A percentile compares a stretch with the other conserved stretches of the same genome.
Evolutionary conservation across 2,888 invertebrate species (phyloP).

Genomic region (Clivina fossor): DNA sequence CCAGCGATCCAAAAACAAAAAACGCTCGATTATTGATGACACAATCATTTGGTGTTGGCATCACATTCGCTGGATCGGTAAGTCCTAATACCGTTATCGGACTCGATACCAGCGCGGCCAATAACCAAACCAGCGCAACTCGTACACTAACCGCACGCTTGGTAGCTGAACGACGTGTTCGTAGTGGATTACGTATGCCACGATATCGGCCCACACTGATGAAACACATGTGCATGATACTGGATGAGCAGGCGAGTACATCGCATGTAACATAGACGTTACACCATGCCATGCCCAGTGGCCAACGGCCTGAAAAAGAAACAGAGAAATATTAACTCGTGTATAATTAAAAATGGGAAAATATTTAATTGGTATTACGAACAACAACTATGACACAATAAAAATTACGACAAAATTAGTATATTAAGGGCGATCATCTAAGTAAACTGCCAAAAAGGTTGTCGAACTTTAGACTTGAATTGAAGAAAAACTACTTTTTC

Average conservation of each 20-base stretch:
- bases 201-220: conserved; percentile 87
- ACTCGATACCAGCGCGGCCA: conserved; percentile 85
- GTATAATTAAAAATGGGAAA: too few species aligned
- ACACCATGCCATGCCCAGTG: conserved; percentile 89
- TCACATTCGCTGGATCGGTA: conserved; percentile 74
- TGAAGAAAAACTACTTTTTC: too few species aligned
- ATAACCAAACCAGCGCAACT: conserved; percentile 89
- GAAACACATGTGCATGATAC: conserved; percentile 95
- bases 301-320: conserved; percentile 84
- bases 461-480: too few species aligned
- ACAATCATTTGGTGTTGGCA: conserved; percentile 75
- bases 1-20: conserved; percentile 88
- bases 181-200: conserved; percentile 86
- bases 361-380: too few species aligned
- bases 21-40: conserved; percentile 83
- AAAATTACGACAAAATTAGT: too few species aligned
- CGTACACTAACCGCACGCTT: conserved; percentile 81
- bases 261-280: conserved; percentile 95
- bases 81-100: conserved; percentile 82
- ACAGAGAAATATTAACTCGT: conserved; percentile 8
- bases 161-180: conserved; percentile 81
- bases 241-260: conserved; percentile 91
- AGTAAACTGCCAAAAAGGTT: too few species aligned
- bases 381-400: too few species aligned
- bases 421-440: too few species aligned